Conservation (phyloP, 2,797 vertebrate species). For the Tolypeutes matacus region DNA sequence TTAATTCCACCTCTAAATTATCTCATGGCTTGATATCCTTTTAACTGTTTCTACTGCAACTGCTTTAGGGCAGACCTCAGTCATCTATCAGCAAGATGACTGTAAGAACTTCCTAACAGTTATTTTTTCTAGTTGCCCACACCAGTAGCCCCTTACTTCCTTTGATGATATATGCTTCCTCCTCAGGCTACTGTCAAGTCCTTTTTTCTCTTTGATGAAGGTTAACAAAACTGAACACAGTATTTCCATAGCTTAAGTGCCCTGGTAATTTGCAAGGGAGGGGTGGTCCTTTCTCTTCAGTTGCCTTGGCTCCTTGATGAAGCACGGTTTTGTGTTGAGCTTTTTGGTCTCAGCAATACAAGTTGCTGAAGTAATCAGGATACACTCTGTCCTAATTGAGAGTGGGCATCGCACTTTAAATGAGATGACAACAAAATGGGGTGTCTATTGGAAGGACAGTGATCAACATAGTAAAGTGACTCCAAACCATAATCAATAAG, state of each 20-base stretch:
- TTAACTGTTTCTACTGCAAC: background rate
- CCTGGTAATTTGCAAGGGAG: background rate
- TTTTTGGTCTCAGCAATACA: slow-evolving; percentile 3
- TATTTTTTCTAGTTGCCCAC: background rate
- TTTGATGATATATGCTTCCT: slow-evolving; percentile 19
- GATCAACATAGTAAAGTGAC: background rate
- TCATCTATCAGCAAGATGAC: background rate
- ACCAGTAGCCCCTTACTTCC: background rate
- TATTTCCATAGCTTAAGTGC: background rate
- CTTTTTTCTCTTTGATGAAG: background rate
- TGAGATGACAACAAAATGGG: slow-evolving; percentile 24
- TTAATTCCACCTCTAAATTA: slow-evolving; percentile 23
- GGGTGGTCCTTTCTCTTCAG: background rate
- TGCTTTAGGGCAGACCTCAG: background rate
- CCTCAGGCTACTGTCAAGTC: background rate
- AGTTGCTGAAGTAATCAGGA: slow-evolving; percentile 26
- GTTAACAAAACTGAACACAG: background rate
- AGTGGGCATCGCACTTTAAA: background rate
- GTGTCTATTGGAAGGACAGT: background rate
- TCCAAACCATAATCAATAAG: background rate
- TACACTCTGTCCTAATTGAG: background rate
- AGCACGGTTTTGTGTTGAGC: background rate
- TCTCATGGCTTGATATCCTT: background rate
- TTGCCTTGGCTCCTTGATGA: slow-evolving; percentile 27
- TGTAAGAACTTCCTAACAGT: background rate